Evolutionary conservation across 2,888 invertebrate species (phyloP).

Genomic region (Desoria tigrina): DNA sequence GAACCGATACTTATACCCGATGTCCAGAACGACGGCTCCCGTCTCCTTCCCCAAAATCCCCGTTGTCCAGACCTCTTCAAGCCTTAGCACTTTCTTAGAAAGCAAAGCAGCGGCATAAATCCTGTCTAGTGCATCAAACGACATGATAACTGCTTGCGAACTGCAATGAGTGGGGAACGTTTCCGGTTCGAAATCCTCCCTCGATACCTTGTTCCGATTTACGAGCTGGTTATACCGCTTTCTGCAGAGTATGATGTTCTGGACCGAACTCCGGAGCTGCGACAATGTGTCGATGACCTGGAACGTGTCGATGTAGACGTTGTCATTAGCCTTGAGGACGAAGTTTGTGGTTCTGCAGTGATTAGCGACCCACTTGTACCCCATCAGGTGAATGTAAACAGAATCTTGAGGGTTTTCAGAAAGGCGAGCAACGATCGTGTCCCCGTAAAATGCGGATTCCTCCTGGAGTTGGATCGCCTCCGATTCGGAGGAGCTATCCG

Average conservation of each 20-base stretch:
- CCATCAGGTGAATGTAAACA: slow-evolving; percentile 20
- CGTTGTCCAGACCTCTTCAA: slow-evolving; percentile 2
- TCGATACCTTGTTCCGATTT: not conserved
- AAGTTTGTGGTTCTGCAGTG: slow-evolving; percentile 13
- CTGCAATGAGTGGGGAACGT: not conserved
- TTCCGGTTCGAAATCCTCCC: not conserved
- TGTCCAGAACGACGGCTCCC: not conserved
- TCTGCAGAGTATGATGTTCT: too few relatives aligned
- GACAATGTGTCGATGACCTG: slow-evolving; percentile 13
- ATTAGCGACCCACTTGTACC: slow-evolving; percentile 25
- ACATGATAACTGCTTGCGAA: slow-evolving; percentile 7
- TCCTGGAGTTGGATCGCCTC: too few relatives aligned
- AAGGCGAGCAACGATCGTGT: slow-evolving; percentile 20
- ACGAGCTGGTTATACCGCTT: not conserved
- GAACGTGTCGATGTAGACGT: slow-evolving; percentile 22
- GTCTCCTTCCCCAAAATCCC: not conserved
- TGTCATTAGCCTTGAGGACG: slow-evolving; percentile 18
- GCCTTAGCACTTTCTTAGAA: not conserved
- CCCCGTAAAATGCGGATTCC: slow-evolving; percentile 8
- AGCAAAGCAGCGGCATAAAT: not conserved
- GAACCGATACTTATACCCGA: not conserved
- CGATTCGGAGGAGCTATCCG: not conserved
- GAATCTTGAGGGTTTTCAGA: not conserved
- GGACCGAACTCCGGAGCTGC: too few relatives aligned
- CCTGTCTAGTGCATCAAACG: slow-evolving; percentile 6